Evolutionary conservation across 2,888 invertebrate genomes (phyloP), one percentile per base, ranked within the genome.

Genomic region (Sminthurinus aureus): DNA sequence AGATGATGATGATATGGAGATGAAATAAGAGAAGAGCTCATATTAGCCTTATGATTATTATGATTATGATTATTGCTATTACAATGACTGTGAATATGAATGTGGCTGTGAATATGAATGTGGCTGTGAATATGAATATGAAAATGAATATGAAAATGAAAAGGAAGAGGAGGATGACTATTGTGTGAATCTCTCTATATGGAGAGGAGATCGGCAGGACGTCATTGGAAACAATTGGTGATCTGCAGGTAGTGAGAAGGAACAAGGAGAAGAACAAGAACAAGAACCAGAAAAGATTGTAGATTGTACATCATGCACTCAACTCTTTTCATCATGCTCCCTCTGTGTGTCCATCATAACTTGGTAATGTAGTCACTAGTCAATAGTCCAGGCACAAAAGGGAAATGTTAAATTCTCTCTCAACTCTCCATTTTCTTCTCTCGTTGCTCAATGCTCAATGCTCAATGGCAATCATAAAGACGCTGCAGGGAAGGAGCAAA

Each of bases 401-500:
- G 78, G 18, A 83, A 73, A 71, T 76, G 73, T 51, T 80, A 75
- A 64, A 78, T 67, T 75, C 79, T 84, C 78, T 71, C 74, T n/a
- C n/a, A n/a, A n/a, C n/a, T 38, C 3, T 38, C 6, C 38, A n/a
- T n/a, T 38, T 38, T 38, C 38, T 4, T 38, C 38, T 38, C 6
- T 1, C 38, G 22, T 76, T 84, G 58, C 51, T 18, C 84, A 85
- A 83, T 78, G 83, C n/a, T n/a, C n/a, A n/a, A n/a, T 84, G 58
- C 51, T 18, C 84, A 85, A 83, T 79, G 83, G 83, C 75, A 73
- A 64, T 84, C 85, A 84, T 87, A 82, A 79, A 79, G 79, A 67
- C 79, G 58, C 83, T 79, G 73, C 83, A 75, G 83, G 83, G 83
- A 74, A 79, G 38, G 38, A 38, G 38, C 38, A 38, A 38, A 38